Evolutionary conservation across 2,113 vertebrate species (phyloP).

Genomic region (Paedocypris sp.): DNA sequence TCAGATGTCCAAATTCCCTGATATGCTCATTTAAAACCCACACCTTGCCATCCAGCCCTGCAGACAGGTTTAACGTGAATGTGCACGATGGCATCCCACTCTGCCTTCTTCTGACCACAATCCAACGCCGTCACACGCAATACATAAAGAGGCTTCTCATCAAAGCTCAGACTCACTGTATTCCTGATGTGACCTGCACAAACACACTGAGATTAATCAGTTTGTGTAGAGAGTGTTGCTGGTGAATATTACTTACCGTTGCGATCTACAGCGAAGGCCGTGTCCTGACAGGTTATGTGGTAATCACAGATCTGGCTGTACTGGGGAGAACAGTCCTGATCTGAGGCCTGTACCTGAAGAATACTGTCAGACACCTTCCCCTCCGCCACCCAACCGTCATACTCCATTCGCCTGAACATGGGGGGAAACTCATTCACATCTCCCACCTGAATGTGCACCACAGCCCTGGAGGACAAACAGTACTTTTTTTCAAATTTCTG

Average conservation of each 20-base stretch:
- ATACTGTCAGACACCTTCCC: constrained; percentile 93
- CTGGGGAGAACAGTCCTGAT: constrained; percentile 92
- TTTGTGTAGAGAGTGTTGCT: not conserved
- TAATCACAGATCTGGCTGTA: constrained; percentile 98
- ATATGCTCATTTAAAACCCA: constrained; percentile 5
- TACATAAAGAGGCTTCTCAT: constrained; percentile 78
- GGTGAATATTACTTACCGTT: constrained; percentile 70
- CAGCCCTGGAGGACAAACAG: constrained; percentile 63
- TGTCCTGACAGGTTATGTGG: constrained; percentile 75
- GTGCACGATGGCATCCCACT: constrained; percentile 70
- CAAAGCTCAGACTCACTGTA: constrained; percentile 86
- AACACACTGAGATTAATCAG: not conserved
- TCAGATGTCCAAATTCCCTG: no score
- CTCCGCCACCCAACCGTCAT: constrained; percentile 77
- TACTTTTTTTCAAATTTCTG: no score
- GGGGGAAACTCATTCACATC: constrained; percentile 93
- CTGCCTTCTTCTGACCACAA: constrained; percentile 86
- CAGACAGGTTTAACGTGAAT: constrained; percentile 90
- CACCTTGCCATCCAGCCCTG: constrained; percentile 97
- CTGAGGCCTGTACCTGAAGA: constrained; percentile 86
- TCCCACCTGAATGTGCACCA: constrained; percentile 94
- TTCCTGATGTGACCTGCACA: constrained; percentile 85
- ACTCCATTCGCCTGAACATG: constrained; percentile 76
- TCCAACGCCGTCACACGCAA: constrained; percentile 88
- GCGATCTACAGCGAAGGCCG: constrained; percentile 92